phyloP scores from a whole-genome alignment of 2,113 vertebrate genomes.

The Tachuris rubrigastra region DNA sequence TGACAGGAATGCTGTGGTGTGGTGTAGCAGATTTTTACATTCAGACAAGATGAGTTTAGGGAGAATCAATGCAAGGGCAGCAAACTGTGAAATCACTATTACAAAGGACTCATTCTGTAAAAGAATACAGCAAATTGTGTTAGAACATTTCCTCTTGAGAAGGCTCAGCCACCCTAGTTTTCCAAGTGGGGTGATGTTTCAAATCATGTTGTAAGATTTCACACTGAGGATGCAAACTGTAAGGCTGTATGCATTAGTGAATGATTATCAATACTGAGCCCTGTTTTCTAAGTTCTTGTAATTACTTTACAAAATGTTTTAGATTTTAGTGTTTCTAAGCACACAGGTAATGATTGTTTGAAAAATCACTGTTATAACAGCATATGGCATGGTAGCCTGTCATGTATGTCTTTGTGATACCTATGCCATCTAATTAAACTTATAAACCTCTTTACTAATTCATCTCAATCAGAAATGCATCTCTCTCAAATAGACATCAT shows the following conservation, averaged over 20 bases:
- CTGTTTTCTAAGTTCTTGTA: neutral
- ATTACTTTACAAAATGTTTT: neutral
- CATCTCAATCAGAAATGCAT: neutral
- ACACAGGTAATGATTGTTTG: neutral
- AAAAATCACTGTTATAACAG: neutral
- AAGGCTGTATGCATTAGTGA: neutral
- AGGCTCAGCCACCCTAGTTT: neutral
- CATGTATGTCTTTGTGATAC: neutral
- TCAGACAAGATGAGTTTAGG: neutral
- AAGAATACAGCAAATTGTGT: neutral
- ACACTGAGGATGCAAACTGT: neutral
- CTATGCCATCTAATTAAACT: neutral
- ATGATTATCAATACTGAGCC: neutral
- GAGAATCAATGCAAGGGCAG: neutral
- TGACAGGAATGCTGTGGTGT: neutral
- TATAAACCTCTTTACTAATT: neutral
- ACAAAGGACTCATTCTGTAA: neutral
- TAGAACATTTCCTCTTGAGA: neutral
- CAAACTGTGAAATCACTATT: constrained; percentile 15
- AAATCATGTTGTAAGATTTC: neutral
- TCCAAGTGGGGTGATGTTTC: neutral
- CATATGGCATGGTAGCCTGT: neutral
- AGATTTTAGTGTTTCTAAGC: neutral
- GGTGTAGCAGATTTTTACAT: neutral
- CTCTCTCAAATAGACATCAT: neutral